A percentile compares a stretch with the other conserved stretches of the same genome.
Conservation (phyloP, 2,113 vertebrate species). For the Egretta garzetta region DNA sequence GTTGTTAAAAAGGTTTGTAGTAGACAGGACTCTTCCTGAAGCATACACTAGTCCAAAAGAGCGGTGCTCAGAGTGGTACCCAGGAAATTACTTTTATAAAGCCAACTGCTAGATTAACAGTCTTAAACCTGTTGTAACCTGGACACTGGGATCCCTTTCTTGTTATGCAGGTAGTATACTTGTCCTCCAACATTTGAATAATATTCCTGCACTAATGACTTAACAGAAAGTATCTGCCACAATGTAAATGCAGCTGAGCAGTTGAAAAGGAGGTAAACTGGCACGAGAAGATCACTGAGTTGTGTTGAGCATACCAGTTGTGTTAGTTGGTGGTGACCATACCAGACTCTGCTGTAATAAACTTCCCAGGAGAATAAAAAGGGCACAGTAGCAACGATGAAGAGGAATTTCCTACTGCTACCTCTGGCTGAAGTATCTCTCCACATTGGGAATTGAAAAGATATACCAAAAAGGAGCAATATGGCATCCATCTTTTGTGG, state of each 20-base stretch:
- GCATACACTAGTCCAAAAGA: background rate
- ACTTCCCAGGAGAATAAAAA: background rate
- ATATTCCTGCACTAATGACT: background rate
- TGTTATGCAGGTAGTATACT: background rate
- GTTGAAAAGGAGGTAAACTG: background rate
- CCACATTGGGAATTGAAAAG: background rate
- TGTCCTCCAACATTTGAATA: background rate
- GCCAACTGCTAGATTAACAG: background rate
- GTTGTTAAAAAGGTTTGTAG: background rate
- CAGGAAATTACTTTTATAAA: background rate
- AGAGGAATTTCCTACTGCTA: background rate
- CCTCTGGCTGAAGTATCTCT: background rate
- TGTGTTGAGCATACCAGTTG: background rate
- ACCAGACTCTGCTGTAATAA: background rate
- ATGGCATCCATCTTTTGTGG: background rate
- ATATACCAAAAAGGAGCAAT: background rate
- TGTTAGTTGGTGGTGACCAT: background rate
- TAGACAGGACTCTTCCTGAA: background rate
- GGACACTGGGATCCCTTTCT: background rate
- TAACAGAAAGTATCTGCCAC: background rate
- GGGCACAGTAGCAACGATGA: background rate
- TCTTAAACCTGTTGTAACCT: background rate
- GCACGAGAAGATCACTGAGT: background rate
- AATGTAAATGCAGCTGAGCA: background rate
- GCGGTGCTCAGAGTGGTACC: background rate